Conservation (phyloP, 2,113 vertebrate genomes). For the Polypterus bichir region DNA sequence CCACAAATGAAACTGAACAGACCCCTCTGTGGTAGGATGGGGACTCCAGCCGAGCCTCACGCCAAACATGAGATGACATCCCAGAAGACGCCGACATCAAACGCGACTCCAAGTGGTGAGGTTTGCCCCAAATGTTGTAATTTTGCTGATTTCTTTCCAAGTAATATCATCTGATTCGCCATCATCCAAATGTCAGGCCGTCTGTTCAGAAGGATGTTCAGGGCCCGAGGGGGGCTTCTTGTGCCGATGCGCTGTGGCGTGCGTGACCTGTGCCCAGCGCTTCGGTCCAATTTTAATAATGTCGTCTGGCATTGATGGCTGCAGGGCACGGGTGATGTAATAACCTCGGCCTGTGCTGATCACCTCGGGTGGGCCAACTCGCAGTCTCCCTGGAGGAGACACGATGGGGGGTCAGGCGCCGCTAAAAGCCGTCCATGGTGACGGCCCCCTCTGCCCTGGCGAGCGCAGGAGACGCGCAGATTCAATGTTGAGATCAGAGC, state of each 20-base stretch:
- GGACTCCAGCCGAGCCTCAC: too few species aligned
- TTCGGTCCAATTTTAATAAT: slow-evolving; percentile 31
- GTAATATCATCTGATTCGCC: slow-evolving; percentile 26
- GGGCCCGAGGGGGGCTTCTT: slow-evolving; percentile 14
- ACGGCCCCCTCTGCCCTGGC: neutral
- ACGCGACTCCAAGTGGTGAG: too few species aligned
- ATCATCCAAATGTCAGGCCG: slow-evolving; percentile 28
- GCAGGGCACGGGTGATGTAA: slow-evolving; percentile 34
- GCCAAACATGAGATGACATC: too few species aligned
- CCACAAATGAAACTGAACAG: too few species aligned
- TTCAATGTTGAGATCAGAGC: too few species aligned
- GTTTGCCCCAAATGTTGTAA: slow-evolving; percentile 3
- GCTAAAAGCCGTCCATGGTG: slow-evolving; percentile 25
- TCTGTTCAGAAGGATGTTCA: slow-evolving; percentile 23
- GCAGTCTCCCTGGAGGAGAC: slow-evolving; percentile 29
- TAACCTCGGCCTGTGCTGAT: slow-evolving; percentile 41
- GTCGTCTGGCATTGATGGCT: slow-evolving; percentile 42
- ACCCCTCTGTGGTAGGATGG: too few species aligned
- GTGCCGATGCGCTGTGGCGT: slow-evolving; percentile 18
- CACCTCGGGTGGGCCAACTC: slow-evolving; percentile 28
- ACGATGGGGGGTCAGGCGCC: slow-evolving; percentile 28
- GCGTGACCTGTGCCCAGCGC: slow-evolving; percentile 20
- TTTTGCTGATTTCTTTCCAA: slow-evolving; percentile 15
- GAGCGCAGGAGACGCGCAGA: too few species aligned
- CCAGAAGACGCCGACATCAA: too few species aligned